These are phyloP conservation scores for Umimayanthus chanpuru DNA, from an alignment of 92 coral and sea anemone genomes.

Conservation along the genomic window DNA sequence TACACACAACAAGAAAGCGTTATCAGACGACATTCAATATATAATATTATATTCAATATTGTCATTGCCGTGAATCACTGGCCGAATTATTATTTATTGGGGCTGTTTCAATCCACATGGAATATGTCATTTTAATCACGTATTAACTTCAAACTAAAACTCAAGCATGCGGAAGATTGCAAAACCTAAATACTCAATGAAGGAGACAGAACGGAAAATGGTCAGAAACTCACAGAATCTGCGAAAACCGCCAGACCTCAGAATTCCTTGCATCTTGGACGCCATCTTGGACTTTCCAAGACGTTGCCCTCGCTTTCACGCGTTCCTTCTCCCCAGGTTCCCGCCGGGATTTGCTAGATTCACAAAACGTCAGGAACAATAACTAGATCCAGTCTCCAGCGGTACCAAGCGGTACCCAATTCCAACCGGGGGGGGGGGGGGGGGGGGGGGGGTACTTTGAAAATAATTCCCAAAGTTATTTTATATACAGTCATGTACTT, in stretches of 20 bases:
- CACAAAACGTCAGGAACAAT: too few species aligned
- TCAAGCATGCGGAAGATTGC: not conserved
- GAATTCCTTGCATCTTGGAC: conserved; percentile 48
- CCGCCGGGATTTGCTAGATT: too few species aligned
- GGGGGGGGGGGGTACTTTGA: too few species aligned
- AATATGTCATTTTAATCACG: not conserved
- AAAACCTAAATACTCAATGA: not conserved
- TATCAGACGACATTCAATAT: not conserved
- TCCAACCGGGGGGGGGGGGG: too few species aligned
- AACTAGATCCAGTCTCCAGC: too few species aligned
- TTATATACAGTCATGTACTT: too few species aligned
- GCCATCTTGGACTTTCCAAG: conserved; percentile 57
- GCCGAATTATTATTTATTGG: too few species aligned
- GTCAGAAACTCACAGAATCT: conserved; percentile 52
- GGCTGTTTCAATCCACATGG: not conserved
- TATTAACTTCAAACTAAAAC: not conserved
- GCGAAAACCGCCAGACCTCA: conserved; percentile 43
- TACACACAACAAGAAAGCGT: not conserved
- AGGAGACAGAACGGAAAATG: not conserved
- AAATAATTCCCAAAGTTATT: too few species aligned
- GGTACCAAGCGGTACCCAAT: too few species aligned
- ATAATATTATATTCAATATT: too few species aligned
- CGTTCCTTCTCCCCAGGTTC: not conserved
- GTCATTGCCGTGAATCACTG: too few species aligned
- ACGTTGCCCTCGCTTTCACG: conserved; percentile 26